phyloP scores from a whole-genome alignment of 2,113 vertebrate genomes.

The Plectropomus leopardus region DNA sequence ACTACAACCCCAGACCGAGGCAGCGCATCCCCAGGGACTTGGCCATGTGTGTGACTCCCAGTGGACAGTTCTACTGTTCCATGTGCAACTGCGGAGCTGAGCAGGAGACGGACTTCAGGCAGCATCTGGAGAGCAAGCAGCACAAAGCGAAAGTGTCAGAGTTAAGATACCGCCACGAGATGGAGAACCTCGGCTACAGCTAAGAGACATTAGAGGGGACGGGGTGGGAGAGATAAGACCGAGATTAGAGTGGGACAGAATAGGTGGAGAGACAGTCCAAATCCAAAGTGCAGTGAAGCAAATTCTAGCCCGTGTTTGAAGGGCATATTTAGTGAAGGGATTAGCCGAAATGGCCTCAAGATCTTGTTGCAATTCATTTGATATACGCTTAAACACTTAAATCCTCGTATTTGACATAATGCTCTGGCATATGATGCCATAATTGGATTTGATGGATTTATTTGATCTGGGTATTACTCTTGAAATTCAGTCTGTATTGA shows the following conservation, averaged over 20 bases:
- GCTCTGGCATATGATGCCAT: conserved; percentile 7
- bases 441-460: conserved; percentile 30
- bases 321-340: conserved; percentile 31
- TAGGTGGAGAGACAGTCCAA: background rate
- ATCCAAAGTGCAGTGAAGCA: conserved; percentile 27
- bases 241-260: background rate
- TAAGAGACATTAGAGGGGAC: conserved; percentile 73
- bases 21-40: conserved; percentile 96
- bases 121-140: conserved; percentile 97
- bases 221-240: background rate
- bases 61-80: conserved; percentile 98
- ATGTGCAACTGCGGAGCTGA: conserved; percentile 97
- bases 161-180: conserved; percentile 94
- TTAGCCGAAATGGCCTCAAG: conserved; percentile 31
- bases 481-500: conserved; percentile 26
- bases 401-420: conserved; percentile 35
- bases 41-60: conserved; percentile 98
- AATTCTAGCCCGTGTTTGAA: conserved; percentile 22
- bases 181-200: conserved; percentile 97
- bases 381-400: conserved; percentile 34
- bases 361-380: conserved; percentile 53
- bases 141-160: conserved; percentile 98
- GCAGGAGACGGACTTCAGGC: conserved; percentile 95
- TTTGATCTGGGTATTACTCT: background rate
- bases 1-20: conserved; percentile 95